phyloP scores from a whole-genome alignment of 2,888 invertebrate genomes.

The Cremastobaeus sp. region DNA sequence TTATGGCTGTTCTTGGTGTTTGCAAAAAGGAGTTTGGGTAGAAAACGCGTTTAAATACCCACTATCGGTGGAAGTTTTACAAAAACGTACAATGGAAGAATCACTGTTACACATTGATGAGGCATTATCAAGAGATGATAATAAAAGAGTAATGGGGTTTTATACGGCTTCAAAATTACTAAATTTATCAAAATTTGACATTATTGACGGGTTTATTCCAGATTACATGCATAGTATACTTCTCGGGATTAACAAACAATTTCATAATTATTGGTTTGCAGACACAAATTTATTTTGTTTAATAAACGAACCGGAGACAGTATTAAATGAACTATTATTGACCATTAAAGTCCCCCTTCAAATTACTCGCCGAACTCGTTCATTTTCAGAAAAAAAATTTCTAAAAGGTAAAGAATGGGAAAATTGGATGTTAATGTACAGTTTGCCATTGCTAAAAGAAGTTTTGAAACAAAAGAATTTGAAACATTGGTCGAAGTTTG shows the following conservation, averaged over 20 bases:
- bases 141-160: constrained; percentile 1
- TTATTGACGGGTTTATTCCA: constrained; percentile 14
- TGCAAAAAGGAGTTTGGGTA: constrained; percentile 2
- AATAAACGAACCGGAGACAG: not conserved
- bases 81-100: constrained; percentile 7
- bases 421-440: too few relatives aligned
- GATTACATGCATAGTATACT: constrained; percentile 22
- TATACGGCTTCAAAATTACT: constrained; percentile 15
- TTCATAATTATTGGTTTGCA: constrained; percentile 8
- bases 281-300: not conserved
- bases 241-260: constrained; percentile 1
- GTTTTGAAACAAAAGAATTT: too few relatives aligned
- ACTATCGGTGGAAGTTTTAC: not conserved
- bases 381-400: constrained; percentile 10
- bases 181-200: constrained; percentile 9
- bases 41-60: constrained; percentile 5
- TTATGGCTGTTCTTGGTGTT: constrained; percentile 20
- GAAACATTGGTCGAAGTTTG: too few relatives aligned
- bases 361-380: constrained; percentile 2
- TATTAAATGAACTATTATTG: not conserved
- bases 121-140: not conserved
- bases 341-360: not conserved
- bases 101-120: constrained; percentile 10
- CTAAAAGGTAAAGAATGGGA: too few relatives aligned
- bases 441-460: too few relatives aligned